Evolutionary conservation across 2,797 vertebrate species (phyloP), one percentile per base, ranked within the genome.

Genomic region (Pagetopsis macropterus): DNA sequence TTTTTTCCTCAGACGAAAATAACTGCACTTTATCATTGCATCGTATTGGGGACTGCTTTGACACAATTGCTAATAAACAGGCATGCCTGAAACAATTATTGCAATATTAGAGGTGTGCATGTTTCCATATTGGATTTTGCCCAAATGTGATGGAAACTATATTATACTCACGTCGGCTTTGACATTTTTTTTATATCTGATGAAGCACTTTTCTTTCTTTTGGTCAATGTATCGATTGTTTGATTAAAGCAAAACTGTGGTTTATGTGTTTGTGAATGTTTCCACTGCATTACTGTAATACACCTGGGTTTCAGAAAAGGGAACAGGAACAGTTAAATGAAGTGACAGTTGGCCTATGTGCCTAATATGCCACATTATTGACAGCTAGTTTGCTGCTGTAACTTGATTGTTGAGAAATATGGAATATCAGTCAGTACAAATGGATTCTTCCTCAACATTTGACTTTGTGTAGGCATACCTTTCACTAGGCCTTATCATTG

Each of bases 251-350:
- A 70, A 77, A 80, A 59, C 68, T 79, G 72, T 79, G 48, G 56
- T 72, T 12, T 12, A n/a, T 66, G 6, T 21, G 40, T 68, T 72
- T 60, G 17, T 43, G 52, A 27, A 16, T 60, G 54, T 41, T 9
- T 61, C 8, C 5, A 46, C 19, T 41, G 23, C 31, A 27, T 59
- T 31, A 61, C 21, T 50, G 27, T 16, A 63, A 65, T 23, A 55
- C 63, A 81, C 59, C 27, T 27, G 27, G 4, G 27, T 27, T 27
- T 27, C 27, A 27, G 27, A 75, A 89, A 83, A 75, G 16, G 60
- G 16, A 78, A 54, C 43, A 72, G 58, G 37, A 81, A 76, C 60
- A 60, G 52, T 41, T 13, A 64, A 40, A 19, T 40, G 14, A 65
- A 50, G 43, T 40, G 31, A 43, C 48, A 55, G 17, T 16, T 63